phyloP scores from a whole-genome alignment of 2,797 vertebrate genomes.

The Coluber constrictor region DNA sequence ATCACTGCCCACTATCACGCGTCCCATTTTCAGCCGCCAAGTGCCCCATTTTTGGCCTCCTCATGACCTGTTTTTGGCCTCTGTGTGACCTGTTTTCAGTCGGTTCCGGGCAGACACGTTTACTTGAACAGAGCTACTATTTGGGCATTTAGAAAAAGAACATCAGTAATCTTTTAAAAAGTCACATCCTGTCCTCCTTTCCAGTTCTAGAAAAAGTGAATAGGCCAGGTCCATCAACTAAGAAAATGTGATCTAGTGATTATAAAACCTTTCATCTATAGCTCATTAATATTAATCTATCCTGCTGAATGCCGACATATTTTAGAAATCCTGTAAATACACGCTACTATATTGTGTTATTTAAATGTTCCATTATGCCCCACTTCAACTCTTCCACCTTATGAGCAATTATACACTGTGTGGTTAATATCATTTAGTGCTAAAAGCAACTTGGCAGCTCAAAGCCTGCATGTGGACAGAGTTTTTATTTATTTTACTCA shows the following conservation, averaged over 20 bases:
- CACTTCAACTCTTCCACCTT: background rate
- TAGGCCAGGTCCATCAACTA: background rate
- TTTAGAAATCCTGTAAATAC: background rate
- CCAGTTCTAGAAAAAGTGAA: too few relatives aligned
- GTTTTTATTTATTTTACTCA: background rate
- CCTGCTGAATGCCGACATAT: background rate
- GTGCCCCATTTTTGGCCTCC: too few relatives aligned
- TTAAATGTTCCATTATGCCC: background rate
- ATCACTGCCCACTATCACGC: too few relatives aligned
- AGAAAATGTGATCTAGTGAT: background rate
- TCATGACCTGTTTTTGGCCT: too few relatives aligned
- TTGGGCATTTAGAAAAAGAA: background rate
- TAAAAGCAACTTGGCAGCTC: background rate
- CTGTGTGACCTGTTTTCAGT: too few relatives aligned
- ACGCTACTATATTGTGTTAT: background rate
- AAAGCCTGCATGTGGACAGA: background rate
- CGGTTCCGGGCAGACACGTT: background rate
- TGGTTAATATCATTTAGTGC: background rate
- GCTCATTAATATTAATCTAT: too few relatives aligned
- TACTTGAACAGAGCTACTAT: background rate
- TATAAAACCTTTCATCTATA: background rate
- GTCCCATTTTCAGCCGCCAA: too few relatives aligned
- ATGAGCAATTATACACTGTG: background rate
- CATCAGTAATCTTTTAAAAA: background rate
- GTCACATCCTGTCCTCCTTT: background rate